Evolutionary conservation across 2,797 vertebrate species (phyloP).

Genomic region (Bradypodion pumilum): DNA sequence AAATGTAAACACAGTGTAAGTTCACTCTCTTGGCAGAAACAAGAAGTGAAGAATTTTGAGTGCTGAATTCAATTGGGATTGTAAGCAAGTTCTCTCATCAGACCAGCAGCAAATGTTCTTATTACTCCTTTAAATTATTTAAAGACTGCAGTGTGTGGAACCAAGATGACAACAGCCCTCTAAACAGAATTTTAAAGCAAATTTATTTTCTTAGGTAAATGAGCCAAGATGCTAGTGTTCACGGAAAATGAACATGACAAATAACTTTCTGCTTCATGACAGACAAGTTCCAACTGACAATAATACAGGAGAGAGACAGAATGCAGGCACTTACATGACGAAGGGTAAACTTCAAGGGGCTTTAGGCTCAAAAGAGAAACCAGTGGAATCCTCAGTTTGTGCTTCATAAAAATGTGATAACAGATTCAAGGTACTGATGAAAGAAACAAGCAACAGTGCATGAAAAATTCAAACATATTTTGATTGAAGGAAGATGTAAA

Average conservation of each 20-base stretch:
- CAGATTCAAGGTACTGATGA: slow-evolving; percentile 23
- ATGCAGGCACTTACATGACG: not conserved
- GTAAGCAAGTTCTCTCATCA: not conserved
- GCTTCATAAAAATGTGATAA: slow-evolving; percentile 5
- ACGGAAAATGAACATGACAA: too few relatives aligned
- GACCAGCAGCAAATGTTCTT: not conserved
- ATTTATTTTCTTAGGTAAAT: too few relatives aligned
- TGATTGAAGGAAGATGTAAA: slow-evolving; percentile 33
- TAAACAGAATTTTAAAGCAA: not conserved
- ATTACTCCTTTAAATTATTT: slow-evolving; percentile 2
- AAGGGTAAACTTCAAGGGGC: slow-evolving; percentile 16
- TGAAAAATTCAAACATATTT: slow-evolving; percentile 34
- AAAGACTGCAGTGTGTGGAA: not conserved
- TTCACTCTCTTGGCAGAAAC: not conserved
- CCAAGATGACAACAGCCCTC: slow-evolving; percentile 1
- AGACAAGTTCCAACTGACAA: slow-evolving; percentile 16
- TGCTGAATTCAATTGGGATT: not conserved
- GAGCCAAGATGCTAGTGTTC: too few relatives aligned
- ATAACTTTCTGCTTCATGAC: too few relatives aligned
- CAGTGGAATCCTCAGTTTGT: slow-evolving; percentile 15
- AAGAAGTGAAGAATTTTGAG: not conserved
- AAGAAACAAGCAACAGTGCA: slow-evolving; percentile 31
- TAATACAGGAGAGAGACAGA: slow-evolving; percentile 4
- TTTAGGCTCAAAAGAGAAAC: not conserved
- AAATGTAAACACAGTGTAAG: not conserved